Percentiles rank a stretch among this genome's conserved stretches.
Evolutionary conservation across 2,113 vertebrate genomes (phyloP).

Genomic region (Scytalopus superciliaris): DNA sequence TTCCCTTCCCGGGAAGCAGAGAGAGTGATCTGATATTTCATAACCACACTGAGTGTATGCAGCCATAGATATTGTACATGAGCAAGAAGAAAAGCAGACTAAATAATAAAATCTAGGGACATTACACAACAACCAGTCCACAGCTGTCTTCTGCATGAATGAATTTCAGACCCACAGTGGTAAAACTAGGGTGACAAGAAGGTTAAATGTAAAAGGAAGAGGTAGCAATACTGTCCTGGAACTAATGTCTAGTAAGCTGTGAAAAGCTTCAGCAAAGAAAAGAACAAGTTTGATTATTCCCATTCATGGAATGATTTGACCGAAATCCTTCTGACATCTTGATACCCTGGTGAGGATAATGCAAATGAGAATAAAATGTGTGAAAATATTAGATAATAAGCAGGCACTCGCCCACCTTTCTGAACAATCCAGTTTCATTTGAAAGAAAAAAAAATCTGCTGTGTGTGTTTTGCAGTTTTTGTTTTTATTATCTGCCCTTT

Average conservation of each 20-base stretch:
- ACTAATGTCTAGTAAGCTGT: background rate
- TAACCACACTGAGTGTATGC: background rate
- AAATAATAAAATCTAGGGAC: constrained; percentile 24
- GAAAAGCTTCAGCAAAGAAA: background rate
- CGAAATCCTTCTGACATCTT: background rate
- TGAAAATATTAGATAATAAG: constrained; percentile 10
- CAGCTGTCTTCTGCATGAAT: background rate
- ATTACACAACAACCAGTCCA: background rate
- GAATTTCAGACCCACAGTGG: constrained; percentile 1
- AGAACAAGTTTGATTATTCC: background rate
- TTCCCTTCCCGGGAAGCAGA: background rate
- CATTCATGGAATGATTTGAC: background rate
- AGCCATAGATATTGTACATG: background rate
- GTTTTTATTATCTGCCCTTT: background rate
- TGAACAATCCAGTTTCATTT: background rate
- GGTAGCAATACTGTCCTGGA: background rate
- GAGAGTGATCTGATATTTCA: background rate
- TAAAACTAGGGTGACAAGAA: constrained; percentile 4
- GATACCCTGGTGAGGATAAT: background rate
- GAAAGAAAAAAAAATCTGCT: background rate
- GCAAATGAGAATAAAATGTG: background rate
- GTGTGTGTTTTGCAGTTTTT: background rate
- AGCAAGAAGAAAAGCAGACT: constrained; percentile 36
- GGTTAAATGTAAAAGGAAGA: background rate
- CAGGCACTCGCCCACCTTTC: background rate